A percentile compares a stretch with the other conserved stretches of the same genome.
Conservation (phyloP, 2,797 vertebrate genomes). For the Sebastes hubbsi region DNA sequence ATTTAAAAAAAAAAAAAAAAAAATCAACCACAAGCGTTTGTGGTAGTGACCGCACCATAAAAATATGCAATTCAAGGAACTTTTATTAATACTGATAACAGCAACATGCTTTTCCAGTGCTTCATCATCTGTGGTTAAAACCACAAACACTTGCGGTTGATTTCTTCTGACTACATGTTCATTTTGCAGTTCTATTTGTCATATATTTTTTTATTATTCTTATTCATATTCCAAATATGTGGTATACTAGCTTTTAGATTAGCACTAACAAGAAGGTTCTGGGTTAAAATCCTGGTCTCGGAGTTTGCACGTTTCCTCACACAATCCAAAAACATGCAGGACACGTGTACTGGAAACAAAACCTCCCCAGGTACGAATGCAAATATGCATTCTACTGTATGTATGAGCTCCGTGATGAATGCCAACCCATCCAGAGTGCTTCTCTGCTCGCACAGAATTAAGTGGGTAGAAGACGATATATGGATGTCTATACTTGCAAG, state of each 20-base stretch:
- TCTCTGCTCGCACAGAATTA: neutral
- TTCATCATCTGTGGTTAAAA: neutral
- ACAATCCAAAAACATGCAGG: neutral
- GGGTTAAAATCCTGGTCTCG: neutral
- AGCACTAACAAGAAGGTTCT: neutral
- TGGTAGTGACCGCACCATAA: neutral
- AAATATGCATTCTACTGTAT: neutral
- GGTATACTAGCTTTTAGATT: neutral
- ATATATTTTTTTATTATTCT: neutral
- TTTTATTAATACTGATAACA: neutral
- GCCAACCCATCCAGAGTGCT: neutral
- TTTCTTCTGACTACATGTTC: neutral
- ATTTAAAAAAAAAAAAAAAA: neutral
- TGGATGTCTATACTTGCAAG: neutral
- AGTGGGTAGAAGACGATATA: neutral
- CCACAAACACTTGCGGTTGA: neutral
- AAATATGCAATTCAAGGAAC: neutral
- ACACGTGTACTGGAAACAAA: slow-evolving; percentile 14
- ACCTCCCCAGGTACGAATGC: slow-evolving; percentile 2
- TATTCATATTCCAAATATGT: neutral
- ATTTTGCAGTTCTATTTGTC: neutral
- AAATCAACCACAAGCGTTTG: neutral
- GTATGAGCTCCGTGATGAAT: neutral
- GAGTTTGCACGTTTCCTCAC: neutral
- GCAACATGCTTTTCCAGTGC: neutral